These are phyloP conservation scores for Shinisaurus crocodilurus DNA, from an alignment of 2,113 vertebrate genomes.

Conservation along the genomic window DNA sequence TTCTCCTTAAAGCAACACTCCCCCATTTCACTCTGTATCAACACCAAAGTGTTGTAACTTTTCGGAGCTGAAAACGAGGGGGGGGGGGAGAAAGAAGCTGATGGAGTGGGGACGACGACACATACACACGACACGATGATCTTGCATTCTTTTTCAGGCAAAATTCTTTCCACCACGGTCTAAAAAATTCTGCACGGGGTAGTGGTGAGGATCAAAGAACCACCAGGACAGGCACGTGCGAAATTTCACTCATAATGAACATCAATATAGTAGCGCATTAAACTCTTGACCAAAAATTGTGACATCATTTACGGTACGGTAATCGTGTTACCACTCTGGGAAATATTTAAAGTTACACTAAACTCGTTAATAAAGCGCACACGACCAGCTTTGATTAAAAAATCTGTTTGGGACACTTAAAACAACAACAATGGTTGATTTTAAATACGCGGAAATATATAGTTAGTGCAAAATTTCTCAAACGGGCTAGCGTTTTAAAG, in stretches of 20 bases:
- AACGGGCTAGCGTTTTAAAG: slow-evolving; percentile 21
- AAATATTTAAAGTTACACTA: not conserved
- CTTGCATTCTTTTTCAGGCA: not conserved
- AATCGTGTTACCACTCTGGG: not conserved
- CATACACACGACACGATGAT: not conserved
- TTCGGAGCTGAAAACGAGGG: not conserved
- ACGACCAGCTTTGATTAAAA: not conserved
- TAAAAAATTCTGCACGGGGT: not conserved
- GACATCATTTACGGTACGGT: no score
- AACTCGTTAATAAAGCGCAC: not conserved
- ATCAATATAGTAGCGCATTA: not conserved
- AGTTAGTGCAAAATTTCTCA: slow-evolving; percentile 55
- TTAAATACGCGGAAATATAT: slow-evolving; percentile 51
- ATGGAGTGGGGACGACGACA: no score
- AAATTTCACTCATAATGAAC: not conserved
- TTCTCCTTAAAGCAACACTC: slow-evolving; percentile 59
- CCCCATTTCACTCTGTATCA: slow-evolving; percentile 29
- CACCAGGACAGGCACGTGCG: not conserved
- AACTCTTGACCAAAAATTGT: not conserved
- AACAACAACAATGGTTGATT: slow-evolving; percentile 19
- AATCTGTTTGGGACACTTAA: not conserved
- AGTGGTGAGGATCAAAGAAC: not conserved
- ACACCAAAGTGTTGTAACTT: not conserved
- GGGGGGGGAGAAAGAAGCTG: not conserved
- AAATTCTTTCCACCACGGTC: not conserved